Evolutionary conservation across 2,888 invertebrate genomes (phyloP), one percentile per base, ranked within the genome.

Genomic region (Chrysopilus asiliformis): DNA sequence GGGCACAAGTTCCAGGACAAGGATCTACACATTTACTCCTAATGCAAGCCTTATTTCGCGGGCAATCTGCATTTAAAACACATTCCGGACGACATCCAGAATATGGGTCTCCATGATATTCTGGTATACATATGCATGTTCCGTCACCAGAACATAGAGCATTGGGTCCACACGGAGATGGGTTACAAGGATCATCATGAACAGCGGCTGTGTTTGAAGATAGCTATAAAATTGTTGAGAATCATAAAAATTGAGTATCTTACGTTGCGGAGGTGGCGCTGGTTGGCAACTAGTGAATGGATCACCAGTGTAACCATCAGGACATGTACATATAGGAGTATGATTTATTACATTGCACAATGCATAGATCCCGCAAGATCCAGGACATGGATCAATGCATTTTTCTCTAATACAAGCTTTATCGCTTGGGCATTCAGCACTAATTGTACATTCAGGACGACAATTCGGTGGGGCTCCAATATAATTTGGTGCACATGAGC

Each of bases 101-200:
- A 48, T 79, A 80, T 1, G 85, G 83, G 62, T 85, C 79, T 19
- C 85, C 86, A 44, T 72, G 72, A 51, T 78, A 83, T 50, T 81
- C 78, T 2, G 72, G 66, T 25, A 79, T 54, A 56, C 86, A 87
- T 16, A 70, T 71, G 50, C 84, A 84, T 41, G 71, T 58, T 32
- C 81, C 81, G 47, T 77, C 67, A 18, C 38, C 40, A n/a, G 61
- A 50, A 22, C 56, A 57, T 48, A 72, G 65, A 2, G 86, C 70
- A 56, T 85, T 85, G 8, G 79, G 61, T n/a, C 85, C 74, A 57
- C 79, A 79, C 3, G 78, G 78, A 19, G 72, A 72, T 30, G 74
- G 73, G 53, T 71, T 68, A 49, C 79, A 79, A 14, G 72, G 71
- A 56, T 79, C 74, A 29, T 53, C 47, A 19, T 64, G 58, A 35